Evolutionary conservation across 2,888 invertebrate genomes (phyloP).

Genomic region (Parochlus steinenii): DNA sequence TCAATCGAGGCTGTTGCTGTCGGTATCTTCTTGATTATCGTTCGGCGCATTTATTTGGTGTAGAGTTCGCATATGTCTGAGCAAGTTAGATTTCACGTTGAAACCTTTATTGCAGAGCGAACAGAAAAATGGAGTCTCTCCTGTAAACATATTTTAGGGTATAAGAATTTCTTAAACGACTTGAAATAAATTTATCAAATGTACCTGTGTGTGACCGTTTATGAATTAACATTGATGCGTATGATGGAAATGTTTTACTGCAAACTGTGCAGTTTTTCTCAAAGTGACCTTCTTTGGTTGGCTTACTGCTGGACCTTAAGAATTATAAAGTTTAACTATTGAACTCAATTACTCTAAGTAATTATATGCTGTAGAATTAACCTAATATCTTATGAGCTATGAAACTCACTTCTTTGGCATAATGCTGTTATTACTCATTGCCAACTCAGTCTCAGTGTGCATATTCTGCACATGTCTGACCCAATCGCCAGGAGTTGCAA

Average conservation of each 20-base stretch:
- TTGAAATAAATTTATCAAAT: constrained; percentile 11
- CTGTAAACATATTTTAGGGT: constrained; percentile 20
- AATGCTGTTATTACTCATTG: constrained; percentile 55
- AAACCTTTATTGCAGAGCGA: constrained; percentile 58
- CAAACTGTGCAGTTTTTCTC: constrained; percentile 49
- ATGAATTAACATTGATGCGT: constrained; percentile 64
- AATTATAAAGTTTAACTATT: background rate
- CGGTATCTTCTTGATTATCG: constrained; percentile 17
- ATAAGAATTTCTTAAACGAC: background rate
- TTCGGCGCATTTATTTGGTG: constrained; percentile 43
- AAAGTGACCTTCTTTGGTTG: constrained; percentile 28
- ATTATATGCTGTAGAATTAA: constrained; percentile 1
- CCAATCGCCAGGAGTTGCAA: constrained; percentile 72
- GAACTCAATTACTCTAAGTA: background rate
- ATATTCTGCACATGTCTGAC: constrained; percentile 71
- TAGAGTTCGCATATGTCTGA: constrained; percentile 55
- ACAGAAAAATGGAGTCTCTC: constrained; percentile 56
- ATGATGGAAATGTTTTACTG: constrained; percentile 58
- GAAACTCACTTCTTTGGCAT: constrained; percentile 45
- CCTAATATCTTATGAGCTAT: constrained; percentile 19
- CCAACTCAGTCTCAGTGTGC: constrained; percentile 65
- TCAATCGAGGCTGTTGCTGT: constrained; percentile 10
- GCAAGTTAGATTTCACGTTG: constrained; percentile 59
- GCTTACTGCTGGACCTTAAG: too few relatives aligned
- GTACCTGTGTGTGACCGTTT: constrained; percentile 53